Evolutionary conservation across 2,888 invertebrate genomes (phyloP), one percentile per base, ranked within the genome.

Genomic region (Mayetiola destructor): DNA sequence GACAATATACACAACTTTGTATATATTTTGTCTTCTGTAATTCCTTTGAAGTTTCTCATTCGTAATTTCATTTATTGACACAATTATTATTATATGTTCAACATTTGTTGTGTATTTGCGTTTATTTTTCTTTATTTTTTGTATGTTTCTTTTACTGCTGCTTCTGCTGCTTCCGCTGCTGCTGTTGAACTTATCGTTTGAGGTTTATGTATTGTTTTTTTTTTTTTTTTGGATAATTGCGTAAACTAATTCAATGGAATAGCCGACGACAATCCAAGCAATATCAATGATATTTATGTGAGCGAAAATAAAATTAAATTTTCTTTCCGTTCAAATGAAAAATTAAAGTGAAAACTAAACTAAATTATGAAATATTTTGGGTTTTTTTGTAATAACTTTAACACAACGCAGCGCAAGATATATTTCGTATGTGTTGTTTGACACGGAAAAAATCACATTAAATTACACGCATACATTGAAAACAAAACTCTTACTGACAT

Each of bases 381-480:
- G 48, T 48, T 48, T 27, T 48, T 48, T 48, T 36, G 3, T n/a
- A n/a, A 20, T 39, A 4, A 20, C 2, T 48, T 48, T 27, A 48
- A 48, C 48, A 48, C 21, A 21, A 48, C 48, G 48, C 48, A 48
- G n/a, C 27, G 48, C 48, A 9, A 48, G 48, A 48, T 3, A 27
- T 27, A 48, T 12, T 48, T 48, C 48, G 48, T 48, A 48, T 27
- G 48, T 48, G 27, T 48, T 48, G 32, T 48, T 27, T 48, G 48
- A 48, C 27, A 48, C 48, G 48, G 16, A 48, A 23, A 48, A 48
- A 48, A 27, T n/a, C 18, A 48, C 27, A 27, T 27, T 27, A 2
- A 6, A 27, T 48, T 27, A 48, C 42, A 40, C 21, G 27, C 27
- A 27, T 27, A n/a, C 5, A 37, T 37, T 12, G 4, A 27, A 48